Evolutionary conservation across 1,140 invertebrate genomes (phyloP), one percentile per base, ranked within the genome.

Genomic region (Magallana ariakensis): DNA sequence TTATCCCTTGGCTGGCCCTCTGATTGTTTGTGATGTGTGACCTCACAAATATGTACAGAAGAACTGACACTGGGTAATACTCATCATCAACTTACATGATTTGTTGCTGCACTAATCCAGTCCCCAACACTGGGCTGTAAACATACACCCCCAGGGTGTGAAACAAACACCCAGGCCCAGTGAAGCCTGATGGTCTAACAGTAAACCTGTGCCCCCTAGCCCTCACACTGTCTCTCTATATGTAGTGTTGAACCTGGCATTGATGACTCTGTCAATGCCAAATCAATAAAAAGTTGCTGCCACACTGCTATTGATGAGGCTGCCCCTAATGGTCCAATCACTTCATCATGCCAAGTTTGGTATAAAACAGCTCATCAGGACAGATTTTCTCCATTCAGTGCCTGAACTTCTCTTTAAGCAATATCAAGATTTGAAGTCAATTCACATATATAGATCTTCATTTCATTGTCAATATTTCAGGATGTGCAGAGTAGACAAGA

Each of bases 91-190:
- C 13, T 8, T 33, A 26, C 66, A 75, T 75, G 66, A 75, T 75
- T 75, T 75, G 66, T 75, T 26, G 22, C 33, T 75, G 22, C 26
- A 19, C 26, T 75, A 75, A 75, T 75, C 66, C 66, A 8, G 22
- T 10, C 66, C 66, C 22, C 10, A 26, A 75, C 66, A 75, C 66
- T 75, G 22, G 33, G 33, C 66, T 75, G 66, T 75, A 75, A 75
- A 75, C 33, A 75, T 75, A 75, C 66, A 75, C 22, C 66, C 66
- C 66, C 66, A 75, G 66, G 66, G 66, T 75, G 66, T 75, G 66
- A 75, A 75, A 75, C 66, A 75, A 26, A 75, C 66, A 75, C 66
- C 66, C 22, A 46, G 13, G 22, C 66, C 22, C 66, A 75, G 19
- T 33, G 22, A 26, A 75, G 22, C 9, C 66, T 75, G 66, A 75